Conservation (phyloP, 2,113 vertebrate genomes). For the Cyprinodon brontotheroides region DNA sequence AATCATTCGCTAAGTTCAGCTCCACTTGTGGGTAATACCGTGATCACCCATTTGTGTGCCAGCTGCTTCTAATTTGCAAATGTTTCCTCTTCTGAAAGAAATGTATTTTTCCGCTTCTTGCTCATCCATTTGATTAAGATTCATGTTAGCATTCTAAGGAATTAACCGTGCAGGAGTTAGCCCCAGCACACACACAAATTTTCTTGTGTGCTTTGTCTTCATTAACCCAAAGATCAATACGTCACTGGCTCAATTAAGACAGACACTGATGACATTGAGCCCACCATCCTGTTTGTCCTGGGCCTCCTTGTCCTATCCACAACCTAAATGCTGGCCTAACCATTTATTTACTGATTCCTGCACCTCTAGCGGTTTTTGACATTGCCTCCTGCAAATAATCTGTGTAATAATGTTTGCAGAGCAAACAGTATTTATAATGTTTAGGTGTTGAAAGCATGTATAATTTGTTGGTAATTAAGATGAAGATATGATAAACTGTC, state of each 20-base stretch:
- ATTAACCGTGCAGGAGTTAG: slow-evolving; percentile 61
- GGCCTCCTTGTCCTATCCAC: slow-evolving; percentile 58
- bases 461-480: slow-evolving; percentile 41
- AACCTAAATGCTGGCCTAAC: slow-evolving; percentile 11
- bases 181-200: slow-evolving; percentile 18
- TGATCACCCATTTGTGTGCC: slow-evolving; percentile 16
- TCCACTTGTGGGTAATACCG: not conserved
- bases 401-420: slow-evolving; percentile 57
- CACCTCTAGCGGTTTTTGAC: slow-evolving; percentile 17
- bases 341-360: slow-evolving; percentile 6
- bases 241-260: slow-evolving; percentile 71
- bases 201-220: slow-evolving; percentile 70
- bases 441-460: slow-evolving; percentile 42
- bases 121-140: slow-evolving; percentile 41
- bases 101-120: slow-evolving; percentile 23
- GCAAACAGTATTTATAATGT: slow-evolving; percentile 57
- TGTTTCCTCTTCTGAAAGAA: slow-evolving; percentile 14
- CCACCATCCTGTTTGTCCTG: slow-evolving; percentile 68
- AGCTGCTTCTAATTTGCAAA: slow-evolving; percentile 8
- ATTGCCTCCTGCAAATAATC: slow-evolving; percentile 35
- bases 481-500: slow-evolving; percentile 35
- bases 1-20: slow-evolving; percentile 17
- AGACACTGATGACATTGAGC: slow-evolving; percentile 69
- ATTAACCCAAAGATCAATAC: slow-evolving; percentile 77
- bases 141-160: slow-evolving; percentile 40